These are phyloP conservation scores for Burhinus oedicnemus DNA, from an alignment of 2,113 vertebrate species.

Conservation along the genomic window DNA sequence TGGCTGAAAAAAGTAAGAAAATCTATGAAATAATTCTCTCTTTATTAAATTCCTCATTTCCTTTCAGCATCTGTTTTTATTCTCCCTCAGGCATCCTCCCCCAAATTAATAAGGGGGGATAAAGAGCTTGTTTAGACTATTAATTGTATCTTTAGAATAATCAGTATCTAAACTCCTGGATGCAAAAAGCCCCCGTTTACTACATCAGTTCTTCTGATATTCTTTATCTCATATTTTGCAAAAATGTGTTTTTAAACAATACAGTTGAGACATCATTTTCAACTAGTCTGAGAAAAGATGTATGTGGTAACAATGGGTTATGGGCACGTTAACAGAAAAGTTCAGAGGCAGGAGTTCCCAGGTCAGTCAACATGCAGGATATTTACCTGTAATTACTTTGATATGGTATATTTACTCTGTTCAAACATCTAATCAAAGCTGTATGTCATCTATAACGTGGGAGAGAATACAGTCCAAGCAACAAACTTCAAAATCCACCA, in stretches of 20 bases:
- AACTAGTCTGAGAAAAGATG: neutral
- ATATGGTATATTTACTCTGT: neutral
- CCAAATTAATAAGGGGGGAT: neutral
- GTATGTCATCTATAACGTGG: neutral
- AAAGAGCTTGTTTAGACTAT: neutral
- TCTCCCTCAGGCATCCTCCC: neutral
- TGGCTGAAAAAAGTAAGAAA: constrained; percentile 76
- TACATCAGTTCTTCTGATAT: neutral
- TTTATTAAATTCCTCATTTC: neutral
- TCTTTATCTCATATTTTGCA: neutral
- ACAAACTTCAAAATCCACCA: neutral
- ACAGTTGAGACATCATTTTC: neutral
- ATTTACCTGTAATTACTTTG: neutral
- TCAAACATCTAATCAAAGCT: neutral
- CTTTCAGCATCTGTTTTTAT: neutral
- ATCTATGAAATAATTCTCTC: neutral
- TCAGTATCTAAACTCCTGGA: neutral
- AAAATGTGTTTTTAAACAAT: neutral
- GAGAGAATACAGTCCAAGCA: neutral
- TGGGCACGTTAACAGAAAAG: neutral
- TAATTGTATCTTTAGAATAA: neutral
- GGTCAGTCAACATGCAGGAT: neutral
- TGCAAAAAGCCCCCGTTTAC: neutral
- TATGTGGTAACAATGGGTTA: neutral
- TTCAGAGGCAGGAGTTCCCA: neutral